Percentiles rank a stretch among this genome's conserved stretches.
phyloP scores from a whole-genome alignment of 2,113 vertebrate genomes.

The Equus quagga region DNA sequence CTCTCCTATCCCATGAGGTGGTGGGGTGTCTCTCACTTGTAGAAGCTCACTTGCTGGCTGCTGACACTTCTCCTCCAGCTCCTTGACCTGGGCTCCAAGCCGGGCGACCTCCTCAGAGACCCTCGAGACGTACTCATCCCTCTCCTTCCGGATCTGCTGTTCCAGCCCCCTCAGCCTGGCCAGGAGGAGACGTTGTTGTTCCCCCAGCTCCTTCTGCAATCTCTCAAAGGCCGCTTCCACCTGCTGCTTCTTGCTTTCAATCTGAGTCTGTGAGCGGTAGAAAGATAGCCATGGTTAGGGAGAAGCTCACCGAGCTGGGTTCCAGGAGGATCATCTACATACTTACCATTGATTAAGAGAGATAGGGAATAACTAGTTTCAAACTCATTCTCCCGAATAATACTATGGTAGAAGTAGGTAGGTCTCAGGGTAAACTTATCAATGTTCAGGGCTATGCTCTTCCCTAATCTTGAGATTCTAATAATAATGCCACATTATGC shows the following conservation, averaged over 20 bases:
- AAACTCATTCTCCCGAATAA: neutral
- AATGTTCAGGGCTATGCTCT: neutral
- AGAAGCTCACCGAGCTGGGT: neutral
- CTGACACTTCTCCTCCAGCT: slow-evolving; percentile 69
- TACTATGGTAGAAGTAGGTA: neutral
- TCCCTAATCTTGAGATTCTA: neutral
- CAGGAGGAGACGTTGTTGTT: slow-evolving; percentile 48
- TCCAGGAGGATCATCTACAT: neutral
- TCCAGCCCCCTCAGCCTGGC: slow-evolving; percentile 55
- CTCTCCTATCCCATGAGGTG: neutral
- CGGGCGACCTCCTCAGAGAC: neutral
- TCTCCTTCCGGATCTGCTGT: slow-evolving; percentile 42
- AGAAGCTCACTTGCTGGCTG: slow-evolving; percentile 66
- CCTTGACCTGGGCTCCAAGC: slow-evolving; percentile 18
- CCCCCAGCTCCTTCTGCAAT: slow-evolving; percentile 46
- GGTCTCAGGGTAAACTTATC: neutral
- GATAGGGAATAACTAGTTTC: neutral
- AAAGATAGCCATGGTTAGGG: neutral
- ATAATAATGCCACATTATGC: neutral
- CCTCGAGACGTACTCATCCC: neutral
- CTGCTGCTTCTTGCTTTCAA: slow-evolving; percentile 58
- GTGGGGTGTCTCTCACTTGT: slow-evolving; percentile 59
- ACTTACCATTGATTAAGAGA: neutral
- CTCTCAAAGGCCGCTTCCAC: slow-evolving; percentile 47
- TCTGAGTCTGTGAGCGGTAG: neutral